Evolutionary conservation across 2,888 invertebrate genomes (phyloP).

Genomic region (Xylota segnis): DNA sequence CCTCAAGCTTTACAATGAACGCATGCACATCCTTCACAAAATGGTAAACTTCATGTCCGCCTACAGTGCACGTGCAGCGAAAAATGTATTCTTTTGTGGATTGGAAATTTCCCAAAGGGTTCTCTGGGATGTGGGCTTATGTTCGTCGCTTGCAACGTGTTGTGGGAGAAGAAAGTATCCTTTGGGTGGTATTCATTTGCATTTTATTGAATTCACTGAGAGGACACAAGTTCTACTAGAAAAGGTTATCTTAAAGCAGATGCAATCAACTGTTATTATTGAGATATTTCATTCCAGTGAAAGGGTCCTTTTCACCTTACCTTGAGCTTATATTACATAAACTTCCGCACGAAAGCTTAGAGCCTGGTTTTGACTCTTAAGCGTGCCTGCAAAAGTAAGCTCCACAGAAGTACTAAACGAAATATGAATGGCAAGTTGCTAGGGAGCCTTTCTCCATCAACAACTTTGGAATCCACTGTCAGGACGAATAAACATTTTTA

Average conservation of each 20-base stretch:
- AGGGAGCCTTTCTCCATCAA: too few relatives aligned
- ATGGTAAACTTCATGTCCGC: slow-evolving; percentile 37
- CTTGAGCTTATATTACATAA: too few relatives aligned
- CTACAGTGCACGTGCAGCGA: slow-evolving; percentile 17
- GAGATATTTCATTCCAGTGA: too few relatives aligned
- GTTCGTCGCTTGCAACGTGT: slow-evolving; percentile 26
- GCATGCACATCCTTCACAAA: slow-evolving; percentile 7
- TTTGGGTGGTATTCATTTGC: slow-evolving; percentile 32
- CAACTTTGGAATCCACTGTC: too few relatives aligned
- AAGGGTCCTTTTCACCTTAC: too few relatives aligned
- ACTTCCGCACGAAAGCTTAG: too few relatives aligned
- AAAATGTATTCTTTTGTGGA: not conserved
- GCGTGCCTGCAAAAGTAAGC: too few relatives aligned
- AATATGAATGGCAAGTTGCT: too few relatives aligned
- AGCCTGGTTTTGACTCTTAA: too few relatives aligned
- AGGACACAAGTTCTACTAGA: too few relatives aligned
- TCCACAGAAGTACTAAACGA: too few relatives aligned
- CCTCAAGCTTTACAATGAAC: slow-evolving; percentile 6
- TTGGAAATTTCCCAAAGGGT: slow-evolving; percentile 8
- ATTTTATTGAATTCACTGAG: slow-evolving; percentile 7
- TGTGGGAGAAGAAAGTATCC: not conserved
- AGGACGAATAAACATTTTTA: too few relatives aligned
- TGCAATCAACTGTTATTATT: not conserved
- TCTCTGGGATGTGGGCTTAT: not conserved
- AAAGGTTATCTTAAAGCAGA: not conserved